A percentile compares a stretch with the other conserved stretches of the same genome.
These are phyloP conservation scores for Muscicapa adusta DNA, from an alignment of 2,113 vertebrate genomes.

Conservation along the genomic window DNA sequence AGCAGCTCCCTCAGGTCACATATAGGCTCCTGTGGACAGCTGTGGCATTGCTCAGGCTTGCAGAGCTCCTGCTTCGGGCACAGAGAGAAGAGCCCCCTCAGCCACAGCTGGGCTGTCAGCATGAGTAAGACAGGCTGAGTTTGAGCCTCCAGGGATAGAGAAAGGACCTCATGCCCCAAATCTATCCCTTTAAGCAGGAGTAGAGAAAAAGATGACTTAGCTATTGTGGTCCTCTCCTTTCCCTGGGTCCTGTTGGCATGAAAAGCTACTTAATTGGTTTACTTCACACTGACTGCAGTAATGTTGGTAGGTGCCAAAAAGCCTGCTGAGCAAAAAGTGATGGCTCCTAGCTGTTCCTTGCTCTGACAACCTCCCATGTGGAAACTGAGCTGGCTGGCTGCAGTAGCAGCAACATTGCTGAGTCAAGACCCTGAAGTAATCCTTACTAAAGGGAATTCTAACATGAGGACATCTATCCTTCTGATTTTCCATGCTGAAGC, in stretches of 20 bases:
- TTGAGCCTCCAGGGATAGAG: neutral
- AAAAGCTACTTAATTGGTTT: neutral
- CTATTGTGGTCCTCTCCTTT: neutral
- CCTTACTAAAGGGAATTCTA: neutral
- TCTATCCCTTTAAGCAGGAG: neutral
- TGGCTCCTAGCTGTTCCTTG: neutral
- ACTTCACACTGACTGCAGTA: neutral
- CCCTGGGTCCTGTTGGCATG: neutral
- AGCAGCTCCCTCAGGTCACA: neutral
- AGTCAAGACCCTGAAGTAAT: neutral
- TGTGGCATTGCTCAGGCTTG: rapidly evolving
- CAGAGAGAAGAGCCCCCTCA: neutral
- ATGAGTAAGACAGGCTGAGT: neutral
- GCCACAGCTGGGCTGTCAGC: neutral
- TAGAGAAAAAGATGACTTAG: neutral
- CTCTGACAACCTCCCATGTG: neutral
- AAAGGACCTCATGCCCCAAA: neutral
- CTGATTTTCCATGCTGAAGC: neutral
- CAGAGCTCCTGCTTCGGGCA: neutral
- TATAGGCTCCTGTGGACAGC: neutral
- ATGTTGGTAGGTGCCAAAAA: neutral
- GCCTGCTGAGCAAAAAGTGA: neutral
- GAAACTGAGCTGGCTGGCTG: neutral
- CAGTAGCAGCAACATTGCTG: neutral
- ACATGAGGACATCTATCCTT: neutral